phyloP scores from a whole-genome alignment of 2,888 invertebrate genomes.

The Lutraria lutraria region DNA sequence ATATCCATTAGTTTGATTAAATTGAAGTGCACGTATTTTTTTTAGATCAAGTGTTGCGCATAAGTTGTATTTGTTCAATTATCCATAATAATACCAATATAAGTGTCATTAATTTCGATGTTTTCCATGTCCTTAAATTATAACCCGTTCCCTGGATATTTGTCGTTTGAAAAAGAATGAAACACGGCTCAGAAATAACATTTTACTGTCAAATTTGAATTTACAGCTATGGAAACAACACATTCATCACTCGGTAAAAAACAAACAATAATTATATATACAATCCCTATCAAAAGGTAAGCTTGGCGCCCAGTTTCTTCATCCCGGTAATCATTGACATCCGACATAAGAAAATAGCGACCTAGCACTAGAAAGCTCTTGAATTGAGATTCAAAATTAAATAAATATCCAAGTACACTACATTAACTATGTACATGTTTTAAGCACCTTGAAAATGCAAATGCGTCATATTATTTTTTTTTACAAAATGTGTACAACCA shows the following conservation, averaged over 20 bases:
- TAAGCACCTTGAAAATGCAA: conserved; percentile 23
- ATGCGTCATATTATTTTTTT: not conserved
- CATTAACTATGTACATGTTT: not conserved
- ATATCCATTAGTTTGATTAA: too few relatives aligned
- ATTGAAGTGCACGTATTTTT: too few relatives aligned
- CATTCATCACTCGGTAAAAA: not conserved
- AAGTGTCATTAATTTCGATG: too few relatives aligned
- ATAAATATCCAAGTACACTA: not conserved
- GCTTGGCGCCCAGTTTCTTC: not conserved
- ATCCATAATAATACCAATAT: too few relatives aligned
- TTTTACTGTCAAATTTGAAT: too few relatives aligned
- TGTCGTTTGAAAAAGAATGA: too few relatives aligned
- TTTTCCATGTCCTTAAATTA: too few relatives aligned
- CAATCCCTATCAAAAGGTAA: conserved; percentile 22
- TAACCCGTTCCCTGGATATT: too few relatives aligned
- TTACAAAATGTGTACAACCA: not conserved
- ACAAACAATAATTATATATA: not conserved
- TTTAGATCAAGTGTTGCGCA: too few relatives aligned
- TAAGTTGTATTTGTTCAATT: too few relatives aligned
- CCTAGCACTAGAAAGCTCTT: conserved; percentile 15
- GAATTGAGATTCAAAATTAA: not conserved
- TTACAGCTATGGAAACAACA: too few relatives aligned
- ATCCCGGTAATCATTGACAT: not conserved
- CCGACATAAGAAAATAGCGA: not conserved
- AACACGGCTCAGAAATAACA: too few relatives aligned